Evolutionary conservation across 1,140 invertebrate genomes (phyloP).

Genomic region (Eumaeus atala): DNA sequence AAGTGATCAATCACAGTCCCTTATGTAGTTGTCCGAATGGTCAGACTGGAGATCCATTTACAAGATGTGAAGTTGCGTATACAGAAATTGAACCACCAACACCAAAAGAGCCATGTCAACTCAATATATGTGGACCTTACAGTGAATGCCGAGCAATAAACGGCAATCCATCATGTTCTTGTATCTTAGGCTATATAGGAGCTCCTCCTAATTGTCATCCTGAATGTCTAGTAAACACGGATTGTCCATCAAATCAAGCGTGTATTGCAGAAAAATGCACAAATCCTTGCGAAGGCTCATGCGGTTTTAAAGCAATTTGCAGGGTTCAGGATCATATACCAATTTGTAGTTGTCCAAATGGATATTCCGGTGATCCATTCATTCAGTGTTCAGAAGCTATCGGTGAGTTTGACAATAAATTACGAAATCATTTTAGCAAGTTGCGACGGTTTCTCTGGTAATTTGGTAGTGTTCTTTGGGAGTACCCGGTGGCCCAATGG

Average conservation of each 20-base stretch:
- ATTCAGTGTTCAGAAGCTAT: conserved; percentile 76
- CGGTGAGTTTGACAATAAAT: conserved; percentile 32
- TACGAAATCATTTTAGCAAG: conserved; percentile 1
- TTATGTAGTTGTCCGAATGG: conserved; percentile 82
- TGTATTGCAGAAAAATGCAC: conserved; percentile 86
- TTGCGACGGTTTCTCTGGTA: no score
- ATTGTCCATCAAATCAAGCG: conserved; percentile 84
- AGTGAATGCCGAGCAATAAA: conserved; percentile 77
- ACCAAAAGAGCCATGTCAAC: conserved; percentile 77
- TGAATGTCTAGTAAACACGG: conserved; percentile 85
- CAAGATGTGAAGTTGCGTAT: conserved; percentile 74
- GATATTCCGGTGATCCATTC: conserved; percentile 86
- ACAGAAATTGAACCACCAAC: conserved; percentile 42
- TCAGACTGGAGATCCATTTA: conserved; percentile 81
- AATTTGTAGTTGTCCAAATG: conserved; percentile 81
- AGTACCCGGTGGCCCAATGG: no score
- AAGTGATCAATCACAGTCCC: conserved; percentile 84
- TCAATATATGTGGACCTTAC: conserved; percentile 86
- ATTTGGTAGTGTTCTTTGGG: no score
- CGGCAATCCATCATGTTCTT: conserved; percentile 82
- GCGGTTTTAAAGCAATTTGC: conserved; percentile 84
- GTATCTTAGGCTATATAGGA: conserved; percentile 82
- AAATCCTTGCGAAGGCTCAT: conserved; percentile 87
- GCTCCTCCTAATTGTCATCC: conserved; percentile 85
- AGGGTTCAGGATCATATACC: conserved; percentile 85